Percentiles rank a stretch among this genome's conserved stretches.
Evolutionary conservation across 1,140 invertebrate species (phyloP).

Genomic region (Popillia japonica): DNA sequence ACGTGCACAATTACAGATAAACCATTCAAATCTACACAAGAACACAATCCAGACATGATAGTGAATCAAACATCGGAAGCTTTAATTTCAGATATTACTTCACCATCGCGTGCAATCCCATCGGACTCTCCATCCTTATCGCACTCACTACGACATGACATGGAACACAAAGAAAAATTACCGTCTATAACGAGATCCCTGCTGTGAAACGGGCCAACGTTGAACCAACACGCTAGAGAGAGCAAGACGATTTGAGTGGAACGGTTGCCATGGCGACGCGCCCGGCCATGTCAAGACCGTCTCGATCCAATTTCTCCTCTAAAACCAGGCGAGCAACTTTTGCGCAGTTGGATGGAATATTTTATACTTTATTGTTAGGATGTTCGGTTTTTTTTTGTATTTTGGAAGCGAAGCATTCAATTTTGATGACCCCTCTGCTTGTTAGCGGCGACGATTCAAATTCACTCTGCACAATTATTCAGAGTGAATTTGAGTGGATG

Average conservation of each 20-base stretch:
- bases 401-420: too few species aligned
- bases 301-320: slow-evolving; percentile 17
- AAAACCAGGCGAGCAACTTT: slow-evolving; percentile 2
- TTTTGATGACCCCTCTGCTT: too few species aligned
- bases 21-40: background rate
- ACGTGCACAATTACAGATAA: background rate
- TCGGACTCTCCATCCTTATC: background rate
- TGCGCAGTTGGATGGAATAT: slow-evolving; percentile 14
- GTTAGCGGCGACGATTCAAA: too few species aligned
- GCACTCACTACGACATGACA: background rate
- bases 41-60: background rate
- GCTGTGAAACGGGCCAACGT: background rate
- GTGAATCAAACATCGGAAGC: background rate
- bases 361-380: background rate
- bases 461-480: too few species aligned
- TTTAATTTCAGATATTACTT: background rate
- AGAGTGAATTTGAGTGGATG: too few species aligned
- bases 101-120: background rate
- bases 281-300: slow-evolving; percentile 12
- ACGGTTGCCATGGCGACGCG: background rate
- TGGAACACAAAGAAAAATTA: slow-evolving; percentile 19
- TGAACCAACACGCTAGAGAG: background rate
- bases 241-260: background rate
- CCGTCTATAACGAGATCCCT: slow-evolving; percentile 3
- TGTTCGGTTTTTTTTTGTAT: background rate